A percentile compares a stretch with the other conserved stretches of the same genome.
phyloP scores from a whole-genome alignment of 2,888 invertebrate species.

The Sarcophaga caerulescens region DNA sequence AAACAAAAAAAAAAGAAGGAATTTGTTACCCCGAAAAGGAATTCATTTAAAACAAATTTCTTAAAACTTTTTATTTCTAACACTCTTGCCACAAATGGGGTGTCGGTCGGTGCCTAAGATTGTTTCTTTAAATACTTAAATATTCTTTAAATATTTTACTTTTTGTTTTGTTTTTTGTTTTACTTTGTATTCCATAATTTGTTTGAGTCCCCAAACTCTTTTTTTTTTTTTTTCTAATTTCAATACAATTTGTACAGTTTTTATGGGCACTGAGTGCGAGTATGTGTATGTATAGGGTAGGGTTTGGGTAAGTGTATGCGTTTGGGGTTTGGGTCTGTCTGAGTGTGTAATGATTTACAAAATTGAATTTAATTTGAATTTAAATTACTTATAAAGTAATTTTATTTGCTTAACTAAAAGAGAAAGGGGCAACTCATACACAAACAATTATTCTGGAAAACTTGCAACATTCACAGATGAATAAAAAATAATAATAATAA shows the following conservation, averaged over 20 bases:
- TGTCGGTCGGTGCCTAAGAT: not conserved
- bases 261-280: not conserved
- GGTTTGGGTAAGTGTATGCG: not conserved
- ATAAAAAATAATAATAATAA: constrained; percentile 23
- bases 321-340: constrained; percentile 8
- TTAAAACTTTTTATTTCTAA: not conserved
- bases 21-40: no score
- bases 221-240: not conserved
- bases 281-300: no score
- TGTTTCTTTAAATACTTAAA: not conserved
- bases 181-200: constrained; percentile 8
- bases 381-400: constrained; percentile 72
- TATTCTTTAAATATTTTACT: not conserved
- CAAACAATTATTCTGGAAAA: not conserved
- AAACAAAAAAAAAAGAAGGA: no score
- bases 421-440: not conserved
- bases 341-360: constrained; percentile 61
- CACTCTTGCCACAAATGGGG: no score
- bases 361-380: constrained; percentile 79
- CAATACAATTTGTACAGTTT: constrained; percentile 2
- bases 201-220: not conserved
- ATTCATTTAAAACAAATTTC: not conserved
- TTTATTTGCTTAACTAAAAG: constrained; percentile 18
- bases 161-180: not conserved
- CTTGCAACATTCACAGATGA: not conserved